These are phyloP conservation scores for Mylabris sibirica DNA, from an alignment of 2,888 invertebrate species.

Conservation along the genomic window DNA sequence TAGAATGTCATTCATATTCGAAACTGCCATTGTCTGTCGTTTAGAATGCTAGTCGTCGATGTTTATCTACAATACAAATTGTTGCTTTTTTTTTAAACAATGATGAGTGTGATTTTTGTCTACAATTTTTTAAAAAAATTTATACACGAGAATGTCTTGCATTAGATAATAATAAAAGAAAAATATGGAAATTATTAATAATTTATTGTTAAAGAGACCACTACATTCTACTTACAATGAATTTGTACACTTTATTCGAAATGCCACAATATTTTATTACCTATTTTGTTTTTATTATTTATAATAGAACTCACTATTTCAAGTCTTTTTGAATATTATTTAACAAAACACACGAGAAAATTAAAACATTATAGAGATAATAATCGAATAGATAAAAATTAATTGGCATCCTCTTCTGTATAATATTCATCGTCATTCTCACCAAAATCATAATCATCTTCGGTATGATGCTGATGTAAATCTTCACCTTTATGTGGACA, in stretches of 20 bases:
- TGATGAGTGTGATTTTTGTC: not conserved
- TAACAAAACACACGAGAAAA: not conserved
- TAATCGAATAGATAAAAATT: not conserved
- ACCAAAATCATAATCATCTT: slow-evolving; percentile 43
- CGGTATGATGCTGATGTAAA: slow-evolving; percentile 37
- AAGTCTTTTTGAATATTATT: slow-evolving; percentile 10
- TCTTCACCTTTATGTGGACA: slow-evolving; percentile 42
- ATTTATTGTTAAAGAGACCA: slow-evolving; percentile 24
- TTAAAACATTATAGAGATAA: not conserved
- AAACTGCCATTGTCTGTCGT: not conserved
- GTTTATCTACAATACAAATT: slow-evolving; percentile 34
- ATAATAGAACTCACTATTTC: slow-evolving; percentile 8
- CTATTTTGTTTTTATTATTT: not conserved
- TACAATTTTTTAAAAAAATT: no score
- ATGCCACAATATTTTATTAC: slow-evolving; percentile 6
- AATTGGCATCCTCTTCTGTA: slow-evolving; percentile 27
- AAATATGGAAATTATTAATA: slow-evolving; percentile 1
- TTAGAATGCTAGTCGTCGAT: slow-evolving; percentile 25
- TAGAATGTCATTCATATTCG: not conserved
- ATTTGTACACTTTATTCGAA: slow-evolving; percentile 17
- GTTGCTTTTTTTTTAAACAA: not conserved
- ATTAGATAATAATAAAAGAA: not conserved
- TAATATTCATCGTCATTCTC: slow-evolving; percentile 39
- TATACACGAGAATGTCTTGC: not conserved
- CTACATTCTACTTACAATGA: slow-evolving; percentile 17